Percentiles rank a stretch among this genome's conserved stretches.
Evolutionary conservation across 2,888 invertebrate genomes (phyloP).

Genomic region (Chrysopilus asiliformis): DNA sequence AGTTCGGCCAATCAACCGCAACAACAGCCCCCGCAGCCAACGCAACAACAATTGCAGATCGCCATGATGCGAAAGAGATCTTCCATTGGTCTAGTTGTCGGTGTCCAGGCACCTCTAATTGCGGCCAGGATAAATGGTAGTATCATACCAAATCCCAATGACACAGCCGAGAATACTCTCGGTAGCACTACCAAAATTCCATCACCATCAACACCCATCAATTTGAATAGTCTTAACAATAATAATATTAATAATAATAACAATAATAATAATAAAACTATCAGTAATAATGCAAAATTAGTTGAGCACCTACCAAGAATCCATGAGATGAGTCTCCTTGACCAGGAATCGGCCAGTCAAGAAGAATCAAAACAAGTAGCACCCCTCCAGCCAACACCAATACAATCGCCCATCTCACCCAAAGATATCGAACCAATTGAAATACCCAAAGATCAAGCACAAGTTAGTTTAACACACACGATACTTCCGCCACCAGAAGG

Average conservation of each 20-base stretch:
- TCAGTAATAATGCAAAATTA: slow-evolving; percentile 5
- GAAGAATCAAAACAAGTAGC: slow-evolving; percentile 20
- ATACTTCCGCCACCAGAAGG: slow-evolving; percentile 63
- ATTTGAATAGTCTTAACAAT: neutral
- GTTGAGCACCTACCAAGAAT: slow-evolving; percentile 10
- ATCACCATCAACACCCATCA: slow-evolving; percentile 7
- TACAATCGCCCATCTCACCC: slow-evolving; percentile 17
- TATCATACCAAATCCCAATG: slow-evolving; percentile 16
- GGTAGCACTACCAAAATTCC: slow-evolving; percentile 1
- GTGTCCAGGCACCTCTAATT: slow-evolving; percentile 32
- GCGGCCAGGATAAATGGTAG: slow-evolving; percentile 28
- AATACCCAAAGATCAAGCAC: slow-evolving; percentile 27
- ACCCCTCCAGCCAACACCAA: slow-evolving; percentile 23
- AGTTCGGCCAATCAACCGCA: slow-evolving; percentile 46
- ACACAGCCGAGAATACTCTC: slow-evolving; percentile 1
- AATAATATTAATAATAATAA: slow-evolving; percentile 4
- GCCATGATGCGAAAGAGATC: slow-evolving; percentile 31
- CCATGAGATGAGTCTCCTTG: slow-evolving; percentile 12
- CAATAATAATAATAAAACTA: slow-evolving; percentile 16
- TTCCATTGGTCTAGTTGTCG: slow-evolving; percentile 35
- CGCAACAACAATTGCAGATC: slow-evolving; percentile 25
- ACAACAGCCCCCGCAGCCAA: too few species aligned
- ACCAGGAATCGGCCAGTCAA: slow-evolving; percentile 7
- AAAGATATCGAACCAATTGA: slow-evolving; percentile 30
- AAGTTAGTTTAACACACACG: slow-evolving; percentile 44